These are phyloP conservation scores for Leptopilina syphax DNA, from an alignment of 2,888 invertebrate genomes.

Conservation along the genomic window DNA sequence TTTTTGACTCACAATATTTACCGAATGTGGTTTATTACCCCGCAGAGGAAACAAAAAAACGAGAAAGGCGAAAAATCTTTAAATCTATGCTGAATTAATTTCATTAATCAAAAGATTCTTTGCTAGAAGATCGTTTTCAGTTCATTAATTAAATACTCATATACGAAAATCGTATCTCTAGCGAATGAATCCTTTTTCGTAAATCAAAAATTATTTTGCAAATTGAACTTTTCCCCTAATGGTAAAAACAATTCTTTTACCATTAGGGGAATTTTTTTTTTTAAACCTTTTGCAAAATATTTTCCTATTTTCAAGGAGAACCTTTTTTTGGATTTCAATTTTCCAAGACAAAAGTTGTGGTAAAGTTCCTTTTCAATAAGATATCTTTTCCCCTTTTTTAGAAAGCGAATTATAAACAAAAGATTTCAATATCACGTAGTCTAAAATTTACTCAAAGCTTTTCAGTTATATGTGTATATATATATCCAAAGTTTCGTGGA, in stretches of 20 bases:
- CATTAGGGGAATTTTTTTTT: background rate
- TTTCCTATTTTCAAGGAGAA: background rate
- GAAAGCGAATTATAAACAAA: conserved; percentile 7
- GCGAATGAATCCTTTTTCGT: background rate
- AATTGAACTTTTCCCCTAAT: background rate
- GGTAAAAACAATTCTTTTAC: too few species aligned
- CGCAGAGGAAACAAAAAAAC: too few species aligned
- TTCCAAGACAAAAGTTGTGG: background rate
- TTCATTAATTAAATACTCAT: conserved; percentile 9
- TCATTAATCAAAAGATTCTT: background rate
- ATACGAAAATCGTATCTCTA: conserved; percentile 8
- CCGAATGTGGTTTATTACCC: too few species aligned
- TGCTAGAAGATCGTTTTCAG: conserved; percentile 8
- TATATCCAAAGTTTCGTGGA: conserved; percentile 3
- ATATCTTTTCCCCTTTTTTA: background rate
- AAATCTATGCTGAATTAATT: background rate
- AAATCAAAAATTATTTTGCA: conserved; percentile 5
- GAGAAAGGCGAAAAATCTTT: too few species aligned
- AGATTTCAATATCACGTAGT: conserved; percentile 34
- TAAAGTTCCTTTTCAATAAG: conserved; percentile 23
- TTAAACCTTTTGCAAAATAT: background rate
- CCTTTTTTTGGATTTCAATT: background rate
- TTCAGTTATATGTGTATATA: background rate
- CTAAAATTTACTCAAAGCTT: conserved; percentile 18
- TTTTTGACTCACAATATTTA: background rate